These are phyloP conservation scores for Vimba vimba DNA, from an alignment of 2,113 vertebrate genomes.

Conservation along the genomic window DNA sequence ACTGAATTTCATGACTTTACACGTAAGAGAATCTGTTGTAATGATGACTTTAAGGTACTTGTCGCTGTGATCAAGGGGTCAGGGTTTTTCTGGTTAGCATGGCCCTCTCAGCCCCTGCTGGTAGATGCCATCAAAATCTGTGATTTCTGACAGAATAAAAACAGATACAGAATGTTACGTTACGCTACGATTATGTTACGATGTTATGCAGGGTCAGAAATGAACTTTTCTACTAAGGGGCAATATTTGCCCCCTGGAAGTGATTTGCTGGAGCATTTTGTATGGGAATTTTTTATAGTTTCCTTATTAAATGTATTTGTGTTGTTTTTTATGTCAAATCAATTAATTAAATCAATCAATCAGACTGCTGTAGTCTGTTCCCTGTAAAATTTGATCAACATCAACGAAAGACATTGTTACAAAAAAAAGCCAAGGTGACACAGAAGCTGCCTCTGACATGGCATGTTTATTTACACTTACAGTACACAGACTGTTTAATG, in stretches of 20 bases:
- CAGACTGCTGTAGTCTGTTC: too few relatives aligned
- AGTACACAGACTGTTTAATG: too few relatives aligned
- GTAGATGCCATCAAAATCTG: not conserved
- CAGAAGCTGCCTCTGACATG: too few relatives aligned
- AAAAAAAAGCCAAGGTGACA: too few relatives aligned
- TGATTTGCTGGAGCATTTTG: not conserved
- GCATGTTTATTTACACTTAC: too few relatives aligned
- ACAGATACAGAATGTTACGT: not conserved
- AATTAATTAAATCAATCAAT: too few relatives aligned
- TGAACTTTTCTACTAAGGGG: too few relatives aligned
- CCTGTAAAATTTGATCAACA: too few relatives aligned
- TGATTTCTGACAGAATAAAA: not conserved
- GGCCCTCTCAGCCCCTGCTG: not conserved
- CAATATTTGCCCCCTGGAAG: too few relatives aligned
- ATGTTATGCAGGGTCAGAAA: not conserved
- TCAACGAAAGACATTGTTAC: too few relatives aligned
- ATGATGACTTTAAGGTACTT: not conserved
- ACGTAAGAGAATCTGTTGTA: not conserved
- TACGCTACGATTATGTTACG: not conserved
- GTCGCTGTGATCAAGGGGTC: conserved; percentile 14
- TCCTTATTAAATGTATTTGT: not conserved
- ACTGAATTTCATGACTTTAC: not conserved
- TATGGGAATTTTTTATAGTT: too few relatives aligned
- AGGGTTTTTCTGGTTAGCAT: conserved; percentile 1
- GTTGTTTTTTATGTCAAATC: not conserved